Percentiles rank a stretch among this genome's conserved stretches.
phyloP scores from a whole-genome alignment of 2,113 vertebrate species.

The Mus musculus region GRCm39 chr3:83400001-83400500 shows the following conservation, averaged over 20 bases:
- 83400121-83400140: background rate
- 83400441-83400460: constrained; percentile 24
- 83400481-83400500: background rate
- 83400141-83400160: fast-evolving
- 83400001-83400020: background rate
- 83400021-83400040: too few relatives aligned
- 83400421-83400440: constrained; percentile 6
- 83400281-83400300: background rate
- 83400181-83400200: background rate
- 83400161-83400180: background rate
- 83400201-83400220: background rate
- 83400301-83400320: background rate
- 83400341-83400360: background rate
- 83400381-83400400: constrained; percentile 29
- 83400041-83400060: background rate
- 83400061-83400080: background rate
- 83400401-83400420: background rate
- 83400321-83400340: background rate
- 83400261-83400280: background rate
- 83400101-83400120: background rate
- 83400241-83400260: background rate
- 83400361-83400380: background rate
- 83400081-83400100: background rate
- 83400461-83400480: constrained; percentile 57
- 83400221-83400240: background rate